These are phyloP conservation scores for Periophthalmus magnuspinnatus DNA, from an alignment of 2,797 vertebrate species.

Conservation along the genomic window DNA sequence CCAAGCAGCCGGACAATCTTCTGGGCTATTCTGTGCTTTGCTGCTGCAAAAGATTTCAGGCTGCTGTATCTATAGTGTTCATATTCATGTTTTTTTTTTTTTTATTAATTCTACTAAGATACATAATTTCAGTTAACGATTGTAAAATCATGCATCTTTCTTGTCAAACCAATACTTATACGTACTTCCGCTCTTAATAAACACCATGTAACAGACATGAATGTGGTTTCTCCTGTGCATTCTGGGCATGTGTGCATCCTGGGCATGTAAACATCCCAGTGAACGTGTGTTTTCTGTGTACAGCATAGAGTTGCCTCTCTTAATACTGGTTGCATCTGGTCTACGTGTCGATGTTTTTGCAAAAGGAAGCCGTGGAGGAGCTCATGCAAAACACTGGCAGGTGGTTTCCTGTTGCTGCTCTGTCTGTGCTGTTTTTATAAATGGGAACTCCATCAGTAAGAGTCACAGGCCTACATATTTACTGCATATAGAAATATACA, in stretches of 20 bases:
- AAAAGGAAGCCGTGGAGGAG: constrained; percentile 12
- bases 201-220: constrained; percentile 35
- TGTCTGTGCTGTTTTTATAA: constrained; percentile 1
- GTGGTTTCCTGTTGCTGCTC: constrained; percentile 39
- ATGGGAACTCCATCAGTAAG: constrained; percentile 32
- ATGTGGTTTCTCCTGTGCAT: constrained; percentile 16
- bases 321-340: not conserved
- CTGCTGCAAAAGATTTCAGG: constrained; percentile 36
- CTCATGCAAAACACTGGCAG: constrained; percentile 50
- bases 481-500: too few species aligned
- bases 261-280: constrained; percentile 38
- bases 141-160: not conserved
- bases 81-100: not conserved
- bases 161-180: not conserved
- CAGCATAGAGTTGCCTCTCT: constrained; percentile 6
- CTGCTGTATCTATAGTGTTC: not conserved
- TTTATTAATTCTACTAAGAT: not conserved
- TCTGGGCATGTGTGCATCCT: not conserved
- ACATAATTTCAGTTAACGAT: not conserved
- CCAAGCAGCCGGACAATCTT: not conserved
- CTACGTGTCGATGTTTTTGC: constrained; percentile 16
- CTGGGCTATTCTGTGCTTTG: not conserved
- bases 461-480: not conserved
- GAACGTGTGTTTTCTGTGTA: constrained; percentile 5
- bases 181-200: constrained; percentile 43